A percentile compares a stretch with the other conserved stretches of the same genome.
Conservation (phyloP, 2,888 invertebrate genomes). For the Clistopyga incitator region DNA sequence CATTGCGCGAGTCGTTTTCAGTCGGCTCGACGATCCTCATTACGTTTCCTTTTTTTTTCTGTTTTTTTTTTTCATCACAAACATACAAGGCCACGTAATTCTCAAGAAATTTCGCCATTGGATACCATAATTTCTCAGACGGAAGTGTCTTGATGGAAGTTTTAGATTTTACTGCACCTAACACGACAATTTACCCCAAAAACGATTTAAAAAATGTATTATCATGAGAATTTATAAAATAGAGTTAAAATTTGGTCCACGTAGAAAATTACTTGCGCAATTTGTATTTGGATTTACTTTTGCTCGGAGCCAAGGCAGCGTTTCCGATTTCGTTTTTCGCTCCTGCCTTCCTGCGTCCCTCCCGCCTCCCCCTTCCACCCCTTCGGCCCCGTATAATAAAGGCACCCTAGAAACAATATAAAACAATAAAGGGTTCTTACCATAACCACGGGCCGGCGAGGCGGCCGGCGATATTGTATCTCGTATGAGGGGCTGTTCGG, state of each 20-base stretch:
- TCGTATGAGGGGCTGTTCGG: slow-evolving; percentile 68
- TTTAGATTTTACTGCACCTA: not conserved
- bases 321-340: not conserved
- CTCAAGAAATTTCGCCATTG: slow-evolving; percentile 16
- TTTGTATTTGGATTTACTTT: slow-evolving; percentile 79
- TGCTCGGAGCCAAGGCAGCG: slow-evolving; percentile 11
- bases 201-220: too few relatives aligned
- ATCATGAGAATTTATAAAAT: too few relatives aligned
- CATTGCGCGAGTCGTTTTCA: slow-evolving; percentile 21
- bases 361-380: slow-evolving; percentile 8
- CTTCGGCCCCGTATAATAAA: slow-evolving; percentile 76
- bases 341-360: slow-evolving; percentile 10
- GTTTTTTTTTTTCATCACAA: slow-evolving; percentile 18
- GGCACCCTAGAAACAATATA: slow-evolving; percentile 82
- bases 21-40: slow-evolving; percentile 40
- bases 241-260: not conserved
- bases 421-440: slow-evolving; percentile 83
- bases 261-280: slow-evolving; percentile 70
- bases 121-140: not conserved
- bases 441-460: slow-evolving; percentile 78
- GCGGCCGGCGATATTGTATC: slow-evolving; percentile 80
- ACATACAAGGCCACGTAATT: not conserved
- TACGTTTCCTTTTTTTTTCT: slow-evolving; percentile 13
- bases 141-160: not conserved
- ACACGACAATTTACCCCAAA: not conserved